Conservation (phyloP, 2,797 vertebrate genomes). For the Rallus crepitans region DNA sequence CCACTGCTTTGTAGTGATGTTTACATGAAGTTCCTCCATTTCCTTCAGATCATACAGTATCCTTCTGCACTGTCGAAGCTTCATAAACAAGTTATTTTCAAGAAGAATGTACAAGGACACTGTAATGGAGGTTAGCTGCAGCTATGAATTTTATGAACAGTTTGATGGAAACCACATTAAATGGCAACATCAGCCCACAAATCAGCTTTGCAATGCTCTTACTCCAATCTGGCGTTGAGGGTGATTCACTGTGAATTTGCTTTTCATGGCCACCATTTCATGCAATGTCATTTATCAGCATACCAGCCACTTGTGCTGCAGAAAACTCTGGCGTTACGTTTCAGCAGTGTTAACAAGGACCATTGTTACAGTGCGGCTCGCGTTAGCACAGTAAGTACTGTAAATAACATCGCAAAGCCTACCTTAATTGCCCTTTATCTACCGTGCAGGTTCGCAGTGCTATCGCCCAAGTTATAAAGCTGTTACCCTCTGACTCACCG, state of each 20-base stretch:
- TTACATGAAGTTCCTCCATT: background rate
- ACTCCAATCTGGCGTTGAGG: conserved; percentile 9
- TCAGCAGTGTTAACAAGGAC: conserved; percentile 43
- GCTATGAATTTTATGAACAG: conserved; percentile 63
- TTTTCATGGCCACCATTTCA: conserved; percentile 59
- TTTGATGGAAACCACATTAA: conserved; percentile 66
- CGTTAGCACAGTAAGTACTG: conserved; percentile 41
- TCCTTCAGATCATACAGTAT: background rate
- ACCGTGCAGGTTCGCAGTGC: background rate
- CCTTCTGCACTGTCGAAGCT: background rate
- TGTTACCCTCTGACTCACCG: background rate
- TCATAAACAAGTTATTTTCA: conserved; percentile 53
- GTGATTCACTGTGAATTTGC: conserved; percentile 48
- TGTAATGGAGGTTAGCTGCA: conserved; percentile 35
- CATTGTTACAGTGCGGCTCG: conserved; percentile 20
- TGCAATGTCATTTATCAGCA: conserved; percentile 62
- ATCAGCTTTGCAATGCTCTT: conserved; percentile 53
- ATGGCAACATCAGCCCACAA: conserved; percentile 51
- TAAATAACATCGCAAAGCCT: conserved; percentile 47
- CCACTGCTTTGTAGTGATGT: background rate
- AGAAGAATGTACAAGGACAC: conserved; percentile 61
- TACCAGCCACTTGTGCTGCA: conserved; percentile 15
- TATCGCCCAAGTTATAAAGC: conserved; percentile 19
- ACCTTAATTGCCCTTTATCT: background rate
- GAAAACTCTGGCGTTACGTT: background rate